Percentiles rank a stretch among this genome's conserved stretches.
These are phyloP conservation scores for Drosophila azteca DNA, from an alignment of 1,140 invertebrate genomes.

Conservation along the genomic window DNA sequence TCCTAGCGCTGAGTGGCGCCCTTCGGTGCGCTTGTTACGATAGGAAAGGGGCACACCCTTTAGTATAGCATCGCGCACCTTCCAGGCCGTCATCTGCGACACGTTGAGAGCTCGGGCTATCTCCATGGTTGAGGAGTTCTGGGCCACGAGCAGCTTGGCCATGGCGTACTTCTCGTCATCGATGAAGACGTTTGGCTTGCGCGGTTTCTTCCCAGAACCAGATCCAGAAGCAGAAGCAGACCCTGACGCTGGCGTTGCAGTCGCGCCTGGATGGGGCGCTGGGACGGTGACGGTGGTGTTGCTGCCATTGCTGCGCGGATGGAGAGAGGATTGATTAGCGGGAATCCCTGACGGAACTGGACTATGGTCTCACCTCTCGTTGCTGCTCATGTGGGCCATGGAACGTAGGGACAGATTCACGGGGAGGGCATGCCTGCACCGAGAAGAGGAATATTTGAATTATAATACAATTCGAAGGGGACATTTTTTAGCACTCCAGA, in stretches of 20 bases:
- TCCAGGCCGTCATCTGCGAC: slow-evolving; percentile 83
- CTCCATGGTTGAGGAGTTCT: slow-evolving; percentile 82
- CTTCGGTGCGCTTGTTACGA: slow-evolving; percentile 73
- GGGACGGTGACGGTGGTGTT: slow-evolving; percentile 35
- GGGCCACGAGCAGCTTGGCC: slow-evolving; percentile 77
- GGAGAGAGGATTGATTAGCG: background rate
- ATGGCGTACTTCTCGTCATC: slow-evolving; percentile 81
- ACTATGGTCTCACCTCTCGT: slow-evolving; percentile 54
- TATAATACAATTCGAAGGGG: background rate
- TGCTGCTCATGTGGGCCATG: slow-evolving; percentile 68
- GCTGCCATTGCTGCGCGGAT: slow-evolving; percentile 54
- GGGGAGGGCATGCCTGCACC: slow-evolving; percentile 63
- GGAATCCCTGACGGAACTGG: background rate
- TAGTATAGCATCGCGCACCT: slow-evolving; percentile 78
- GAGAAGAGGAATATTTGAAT: background rate
- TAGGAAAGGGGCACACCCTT: slow-evolving; percentile 80
- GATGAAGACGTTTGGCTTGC: slow-evolving; percentile 82
- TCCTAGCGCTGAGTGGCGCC: slow-evolving; percentile 22
- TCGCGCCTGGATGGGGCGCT: slow-evolving; percentile 9
- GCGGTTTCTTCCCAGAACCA: slow-evolving; percentile 68
- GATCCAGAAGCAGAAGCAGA: too few relatives aligned
- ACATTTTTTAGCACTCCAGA: too few relatives aligned
- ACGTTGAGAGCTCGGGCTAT: slow-evolving; percentile 77
- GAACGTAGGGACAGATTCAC: slow-evolving; percentile 78
- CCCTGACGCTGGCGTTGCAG: slow-evolving; percentile 20